Evolutionary conservation across 2,888 invertebrate species (phyloP), one percentile per base, ranked within the genome.

Genomic region (Aquatica leii): DNA sequence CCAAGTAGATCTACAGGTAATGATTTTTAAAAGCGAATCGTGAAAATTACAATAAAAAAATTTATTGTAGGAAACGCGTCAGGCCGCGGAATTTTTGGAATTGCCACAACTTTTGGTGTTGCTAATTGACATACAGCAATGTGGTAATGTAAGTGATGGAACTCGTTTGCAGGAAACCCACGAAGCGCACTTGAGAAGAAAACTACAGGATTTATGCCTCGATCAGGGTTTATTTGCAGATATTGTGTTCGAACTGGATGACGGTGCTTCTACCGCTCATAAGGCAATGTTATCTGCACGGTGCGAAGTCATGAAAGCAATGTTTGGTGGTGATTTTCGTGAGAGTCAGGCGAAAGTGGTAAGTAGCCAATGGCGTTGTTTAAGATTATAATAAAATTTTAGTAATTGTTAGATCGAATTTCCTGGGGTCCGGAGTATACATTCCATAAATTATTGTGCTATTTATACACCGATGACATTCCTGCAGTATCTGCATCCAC

Each of bases 301-400:
- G 24, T 97, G 97, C 81, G 97, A 97, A 81, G 94, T 97, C 77
- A 97, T 97, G 97, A 90, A 93, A 77, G 97, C 97, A 59, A 97
- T 97, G 97, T 94, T 97, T 78, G 91, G 93, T 72, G 95, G 95
- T 2, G 95, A 97, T 83, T 97, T 97, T 80, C 86, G 93, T 57
- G 97, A 97, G 80, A 94, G 96, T 78, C 92, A 91, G 74, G 95
- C 95, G n/a, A 92, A 95, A 87, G 90, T 94, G 82, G 96, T 96
- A 81, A 85, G 89, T 84, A 46, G 6, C 24, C 24, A 6, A 4
- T 24, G 24, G 12, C 34, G 43, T 53, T 43, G n/a, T 40, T 18
- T 21, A 24, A 18, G 12, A 12, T 21, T 5, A 49, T 17, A 34
- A 48, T 31, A 53, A 40, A 60, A 57, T 66, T 62, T 52, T 66